Evolutionary conservation across 2,797 vertebrate species (phyloP).

Genomic region (Phoebastria nigripes): DNA sequence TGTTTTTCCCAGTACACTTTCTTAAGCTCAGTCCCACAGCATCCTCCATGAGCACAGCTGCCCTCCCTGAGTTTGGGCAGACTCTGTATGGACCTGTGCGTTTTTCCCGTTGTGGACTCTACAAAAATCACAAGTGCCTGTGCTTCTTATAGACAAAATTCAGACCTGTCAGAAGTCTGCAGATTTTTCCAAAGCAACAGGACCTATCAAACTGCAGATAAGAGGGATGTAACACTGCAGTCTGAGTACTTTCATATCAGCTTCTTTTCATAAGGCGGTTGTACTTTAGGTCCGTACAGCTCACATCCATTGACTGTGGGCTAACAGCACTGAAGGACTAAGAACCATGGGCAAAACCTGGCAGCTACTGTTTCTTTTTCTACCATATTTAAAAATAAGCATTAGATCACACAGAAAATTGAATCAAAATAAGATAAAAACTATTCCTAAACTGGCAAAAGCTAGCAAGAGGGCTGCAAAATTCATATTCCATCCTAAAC

Average conservation of each 20-base stretch:
- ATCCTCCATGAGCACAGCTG: neutral
- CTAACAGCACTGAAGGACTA: neutral
- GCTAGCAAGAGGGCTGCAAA: neutral
- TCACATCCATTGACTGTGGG: neutral
- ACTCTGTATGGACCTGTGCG: neutral
- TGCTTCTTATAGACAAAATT: neutral
- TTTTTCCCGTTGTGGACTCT: neutral
- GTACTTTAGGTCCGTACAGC: neutral
- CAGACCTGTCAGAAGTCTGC: neutral
- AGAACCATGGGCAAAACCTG: neutral
- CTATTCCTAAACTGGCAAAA: neutral
- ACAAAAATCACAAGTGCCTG: neutral
- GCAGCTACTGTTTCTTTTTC: neutral
- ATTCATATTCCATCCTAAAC: neutral
- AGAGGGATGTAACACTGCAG: neutral
- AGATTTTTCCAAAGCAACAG: neutral
- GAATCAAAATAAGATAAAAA: neutral
- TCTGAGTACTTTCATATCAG: neutral
- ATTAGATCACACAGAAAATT: neutral
- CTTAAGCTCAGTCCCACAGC: neutral
- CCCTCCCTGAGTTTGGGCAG: neutral
- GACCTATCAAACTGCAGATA: neutral
- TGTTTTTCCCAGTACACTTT: neutral
- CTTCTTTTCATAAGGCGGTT: neutral
- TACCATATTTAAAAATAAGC: neutral